Conservation (phyloP, 2,797 vertebrate species). For the Typhlichthys subterraneus region DNA sequence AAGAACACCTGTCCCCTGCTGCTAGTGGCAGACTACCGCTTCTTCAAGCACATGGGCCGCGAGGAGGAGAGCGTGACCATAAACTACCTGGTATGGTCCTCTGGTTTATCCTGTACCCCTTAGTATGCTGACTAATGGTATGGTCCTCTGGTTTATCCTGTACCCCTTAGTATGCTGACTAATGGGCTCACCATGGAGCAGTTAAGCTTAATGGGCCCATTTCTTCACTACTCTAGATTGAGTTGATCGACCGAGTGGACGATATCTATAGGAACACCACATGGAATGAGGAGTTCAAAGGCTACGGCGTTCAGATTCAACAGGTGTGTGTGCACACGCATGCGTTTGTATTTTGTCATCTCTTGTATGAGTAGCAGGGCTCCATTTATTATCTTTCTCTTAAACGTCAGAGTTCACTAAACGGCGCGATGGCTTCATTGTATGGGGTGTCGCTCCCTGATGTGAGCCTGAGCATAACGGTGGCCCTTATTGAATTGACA, state of each 20-base stretch:
- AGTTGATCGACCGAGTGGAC: conserved; percentile 95
- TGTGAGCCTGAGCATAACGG: conserved; percentile 27
- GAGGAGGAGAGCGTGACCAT: conserved; percentile 94
- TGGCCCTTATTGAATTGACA: conserved; percentile 24
- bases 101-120: neutral
- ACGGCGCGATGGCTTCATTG: conserved; percentile 19
- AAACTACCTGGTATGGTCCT: conserved; percentile 89
- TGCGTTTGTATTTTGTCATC: neutral
- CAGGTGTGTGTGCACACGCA: conserved; percentile 77
- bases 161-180: too few species aligned
- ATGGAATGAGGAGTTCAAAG: conserved; percentile 87
- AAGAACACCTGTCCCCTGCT: conserved; percentile 94
- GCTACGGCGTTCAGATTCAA: conserved; percentile 95
- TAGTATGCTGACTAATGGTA: too few species aligned
- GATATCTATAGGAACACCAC: conserved; percentile 97
- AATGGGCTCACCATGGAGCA: too few species aligned
- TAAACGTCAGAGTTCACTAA: neutral
- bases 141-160: too few species aligned
- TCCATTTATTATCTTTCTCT: neutral
- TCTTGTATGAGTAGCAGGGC: neutral
- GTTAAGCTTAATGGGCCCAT: neutral
- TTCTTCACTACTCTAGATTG: conserved; percentile 81
- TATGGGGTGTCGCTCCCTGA: conserved; percentile 19
- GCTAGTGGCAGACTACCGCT: conserved; percentile 96
- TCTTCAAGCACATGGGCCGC: conserved; percentile 92